Conservation (phyloP, 2,888 invertebrate genomes). For the Hololepta plana region DNA sequence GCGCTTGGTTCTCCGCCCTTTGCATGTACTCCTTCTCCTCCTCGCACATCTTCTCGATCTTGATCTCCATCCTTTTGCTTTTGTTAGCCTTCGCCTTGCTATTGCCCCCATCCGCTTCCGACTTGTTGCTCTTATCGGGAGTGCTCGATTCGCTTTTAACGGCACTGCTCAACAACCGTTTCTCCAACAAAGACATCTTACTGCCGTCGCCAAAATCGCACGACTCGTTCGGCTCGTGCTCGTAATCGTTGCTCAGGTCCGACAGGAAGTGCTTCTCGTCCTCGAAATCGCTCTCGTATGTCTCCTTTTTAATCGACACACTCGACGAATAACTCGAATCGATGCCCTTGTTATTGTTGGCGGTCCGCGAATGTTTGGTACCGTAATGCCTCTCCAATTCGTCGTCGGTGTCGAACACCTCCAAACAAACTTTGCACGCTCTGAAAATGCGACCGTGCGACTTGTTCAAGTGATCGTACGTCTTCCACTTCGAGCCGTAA, state of each 20-base stretch:
- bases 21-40: not conserved
- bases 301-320: slow-evolving; percentile 4
- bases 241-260: not conserved
- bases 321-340: no score
- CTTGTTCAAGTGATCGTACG: slow-evolving; percentile 38
- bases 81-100: no score
- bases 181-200: slow-evolving; percentile 21
- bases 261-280: slow-evolving; percentile 5
- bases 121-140: slow-evolving; percentile 1
- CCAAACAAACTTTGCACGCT: slow-evolving; percentile 38
- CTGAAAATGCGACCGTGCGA: slow-evolving; percentile 37
- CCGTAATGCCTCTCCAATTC: slow-evolving; percentile 32
- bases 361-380: slow-evolving; percentile 18
- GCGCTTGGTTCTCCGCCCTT: slow-evolving; percentile 1
- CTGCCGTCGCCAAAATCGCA: slow-evolving; percentile 10
- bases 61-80: slow-evolving; percentile 1
- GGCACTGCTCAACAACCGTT: slow-evolving; percentile 20
- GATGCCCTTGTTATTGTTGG: slow-evolving; percentile 8
- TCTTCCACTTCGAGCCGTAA: slow-evolving; percentile 39
- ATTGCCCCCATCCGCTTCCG: no score
- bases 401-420: slow-evolving; percentile 33
- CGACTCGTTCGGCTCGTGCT: no score
- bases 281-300: slow-evolving; percentile 5
- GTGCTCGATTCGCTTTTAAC: slow-evolving; percentile 10
- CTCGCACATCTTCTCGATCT: not conserved